These are phyloP conservation scores for Eleutherodactylus coqui DNA, from an alignment of 2,797 vertebrate species.

Conservation along the genomic window DNA sequence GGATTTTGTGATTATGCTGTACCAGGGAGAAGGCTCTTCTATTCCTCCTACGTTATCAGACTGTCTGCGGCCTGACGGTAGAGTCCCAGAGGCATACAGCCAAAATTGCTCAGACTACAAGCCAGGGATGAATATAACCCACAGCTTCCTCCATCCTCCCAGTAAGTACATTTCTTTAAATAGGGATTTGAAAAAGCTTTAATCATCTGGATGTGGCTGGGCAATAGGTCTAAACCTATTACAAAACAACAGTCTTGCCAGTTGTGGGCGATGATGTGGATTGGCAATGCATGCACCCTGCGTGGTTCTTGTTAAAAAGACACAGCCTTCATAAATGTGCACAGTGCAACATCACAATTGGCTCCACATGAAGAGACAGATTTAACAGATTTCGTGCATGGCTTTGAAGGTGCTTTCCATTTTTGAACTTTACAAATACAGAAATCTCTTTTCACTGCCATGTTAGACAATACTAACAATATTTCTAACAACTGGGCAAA, in stretches of 20 bases:
- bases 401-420: constrained; percentile 35
- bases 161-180: constrained; percentile 84
- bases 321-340: constrained; percentile 12
- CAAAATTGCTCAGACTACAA: constrained; percentile 85
- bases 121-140: constrained; percentile 76
- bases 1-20: constrained; percentile 64
- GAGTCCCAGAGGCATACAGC: constrained; percentile 79
- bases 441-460: not conserved
- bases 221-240: constrained; percentile 74
- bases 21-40: constrained; percentile 75
- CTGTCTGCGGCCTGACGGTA: constrained; percentile 91
- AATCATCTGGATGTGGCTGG: constrained; percentile 79
- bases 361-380: not conserved
- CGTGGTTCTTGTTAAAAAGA: constrained; percentile 35
- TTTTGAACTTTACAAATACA: not conserved
- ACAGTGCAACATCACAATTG: not conserved
- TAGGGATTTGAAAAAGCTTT: constrained; percentile 75
- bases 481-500: too few species aligned
- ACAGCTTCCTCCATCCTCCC: constrained; percentile 90
- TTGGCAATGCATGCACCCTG: constrained; percentile 20
- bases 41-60: constrained; percentile 77
- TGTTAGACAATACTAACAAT: not conserved
- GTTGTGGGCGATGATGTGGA: constrained; percentile 63
- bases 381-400: not conserved
- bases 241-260: constrained; percentile 70